Evolutionary conservation across 2,113 vertebrate genomes (phyloP).

Genomic region (Pongo abelii): DNA sequence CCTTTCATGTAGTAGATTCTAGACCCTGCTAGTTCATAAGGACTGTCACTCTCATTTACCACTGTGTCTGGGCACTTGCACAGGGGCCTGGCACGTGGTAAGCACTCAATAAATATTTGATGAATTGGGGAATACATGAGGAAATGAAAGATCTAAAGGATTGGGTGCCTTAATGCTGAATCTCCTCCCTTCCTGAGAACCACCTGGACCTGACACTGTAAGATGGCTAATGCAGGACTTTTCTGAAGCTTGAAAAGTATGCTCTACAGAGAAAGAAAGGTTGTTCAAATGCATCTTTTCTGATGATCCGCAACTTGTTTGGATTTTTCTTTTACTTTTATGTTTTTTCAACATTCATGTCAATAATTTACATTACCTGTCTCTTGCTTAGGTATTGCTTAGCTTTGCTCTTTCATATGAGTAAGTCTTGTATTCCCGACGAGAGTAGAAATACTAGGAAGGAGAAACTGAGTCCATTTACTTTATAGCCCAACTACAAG

Average conservation of each 20-base stretch:
- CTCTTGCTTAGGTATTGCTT: neutral
- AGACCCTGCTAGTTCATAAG: neutral
- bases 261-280: neutral
- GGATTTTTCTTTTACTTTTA: constrained; percentile 40
- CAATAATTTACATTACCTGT: neutral
- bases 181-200: neutral
- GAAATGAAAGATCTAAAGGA: constrained; percentile 11
- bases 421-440: constrained; percentile 17
- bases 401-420: neutral
- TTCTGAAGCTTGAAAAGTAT: neutral
- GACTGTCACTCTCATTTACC: neutral
- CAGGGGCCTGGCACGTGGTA: neutral
- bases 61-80: neutral
- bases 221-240: neutral
- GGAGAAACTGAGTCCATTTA: neutral
- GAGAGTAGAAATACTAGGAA: neutral
- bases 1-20: neutral
- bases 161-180: neutral
- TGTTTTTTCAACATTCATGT: neutral
- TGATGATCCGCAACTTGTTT: neutral
- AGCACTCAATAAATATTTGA: neutral
- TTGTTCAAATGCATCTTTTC: neutral
- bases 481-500: neutral
- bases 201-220: neutral
- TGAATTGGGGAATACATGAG: neutral